Percentiles rank a stretch among this genome's conserved stretches.
Conservation (phyloP, 2,888 invertebrate genomes). For the Orthosia gothica region DNA sequence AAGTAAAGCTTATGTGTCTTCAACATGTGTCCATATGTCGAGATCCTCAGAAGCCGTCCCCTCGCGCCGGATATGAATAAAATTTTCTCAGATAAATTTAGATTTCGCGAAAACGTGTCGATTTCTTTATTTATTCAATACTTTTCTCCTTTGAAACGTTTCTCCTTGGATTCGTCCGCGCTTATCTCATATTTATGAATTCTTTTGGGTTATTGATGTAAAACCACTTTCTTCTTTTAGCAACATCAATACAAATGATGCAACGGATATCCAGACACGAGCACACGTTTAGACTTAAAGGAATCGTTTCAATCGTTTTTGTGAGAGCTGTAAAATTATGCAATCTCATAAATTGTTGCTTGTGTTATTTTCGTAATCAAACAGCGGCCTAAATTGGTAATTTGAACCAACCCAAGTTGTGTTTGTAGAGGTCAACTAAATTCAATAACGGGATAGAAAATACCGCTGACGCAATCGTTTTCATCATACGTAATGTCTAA, state of each 20-base stretch:
- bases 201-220: slow-evolving; percentile 81
- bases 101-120: too few relatives aligned
- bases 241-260: slow-evolving; percentile 69
- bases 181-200: slow-evolving; percentile 87
- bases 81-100: too few relatives aligned
- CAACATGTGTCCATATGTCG: too few relatives aligned
- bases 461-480: slow-evolving; percentile 39
- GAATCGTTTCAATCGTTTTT: slow-evolving; percentile 13
- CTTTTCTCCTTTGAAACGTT: slow-evolving; percentile 86
- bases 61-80: too few relatives aligned
- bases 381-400: slow-evolving; percentile 20
- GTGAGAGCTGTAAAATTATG: slow-evolving; percentile 12
- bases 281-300: slow-evolving; percentile 32
- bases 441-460: slow-evolving; percentile 48
- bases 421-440: slow-evolving; percentile 63
- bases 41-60: too few relatives aligned
- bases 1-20: slow-evolving; percentile 80
- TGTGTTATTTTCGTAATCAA: slow-evolving; percentile 50
- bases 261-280: slow-evolving; percentile 43
- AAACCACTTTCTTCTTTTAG: slow-evolving; percentile 78
- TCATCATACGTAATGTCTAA: slow-evolving; percentile 34
- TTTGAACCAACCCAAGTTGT: slow-evolving; percentile 36
- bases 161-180: slow-evolving; percentile 82
- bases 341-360: slow-evolving; percentile 13
- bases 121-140: too few relatives aligned